Conservation (phyloP, 2,113 vertebrate genomes). For the Burhinus oedicnemus region DNA sequence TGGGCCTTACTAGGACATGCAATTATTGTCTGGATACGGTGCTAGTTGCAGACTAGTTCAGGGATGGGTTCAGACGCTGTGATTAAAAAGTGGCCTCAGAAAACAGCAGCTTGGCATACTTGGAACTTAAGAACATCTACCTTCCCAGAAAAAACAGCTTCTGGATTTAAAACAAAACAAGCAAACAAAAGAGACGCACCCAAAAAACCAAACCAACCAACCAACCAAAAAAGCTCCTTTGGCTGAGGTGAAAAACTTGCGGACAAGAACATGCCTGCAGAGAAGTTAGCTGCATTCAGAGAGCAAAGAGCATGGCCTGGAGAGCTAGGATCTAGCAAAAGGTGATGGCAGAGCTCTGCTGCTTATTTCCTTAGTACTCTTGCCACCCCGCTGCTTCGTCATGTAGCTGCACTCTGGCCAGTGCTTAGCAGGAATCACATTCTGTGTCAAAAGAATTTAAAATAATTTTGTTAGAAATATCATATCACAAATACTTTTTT, state of each 20-base stretch:
- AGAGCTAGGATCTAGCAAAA: not conserved
- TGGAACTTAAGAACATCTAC: not conserved
- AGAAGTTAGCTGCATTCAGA: not conserved
- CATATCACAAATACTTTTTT: not conserved
- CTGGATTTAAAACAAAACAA: not conserved
- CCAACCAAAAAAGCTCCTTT: not conserved
- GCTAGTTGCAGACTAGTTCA: not conserved
- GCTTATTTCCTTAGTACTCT: not conserved
- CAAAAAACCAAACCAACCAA: not conserved
- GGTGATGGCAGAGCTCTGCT: not conserved
- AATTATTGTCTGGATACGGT: not conserved
- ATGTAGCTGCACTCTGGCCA: not conserved
- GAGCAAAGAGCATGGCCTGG: not conserved
- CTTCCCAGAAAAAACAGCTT: not conserved
- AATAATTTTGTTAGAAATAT: not conserved
- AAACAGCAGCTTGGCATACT: not conserved
- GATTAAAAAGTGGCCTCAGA: not conserved
- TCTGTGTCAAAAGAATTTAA: not conserved
- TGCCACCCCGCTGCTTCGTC: not conserved
- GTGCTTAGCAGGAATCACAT: not conserved
- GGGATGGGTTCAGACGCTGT: not conserved
- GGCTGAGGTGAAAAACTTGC: not conserved
- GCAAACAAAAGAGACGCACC: not conserved
- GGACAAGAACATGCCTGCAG: fast-evolving
- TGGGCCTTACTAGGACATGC: not conserved